Conservation (phyloP, 2,797 vertebrate genomes). For the Poeciliopsis turneri region DNA sequence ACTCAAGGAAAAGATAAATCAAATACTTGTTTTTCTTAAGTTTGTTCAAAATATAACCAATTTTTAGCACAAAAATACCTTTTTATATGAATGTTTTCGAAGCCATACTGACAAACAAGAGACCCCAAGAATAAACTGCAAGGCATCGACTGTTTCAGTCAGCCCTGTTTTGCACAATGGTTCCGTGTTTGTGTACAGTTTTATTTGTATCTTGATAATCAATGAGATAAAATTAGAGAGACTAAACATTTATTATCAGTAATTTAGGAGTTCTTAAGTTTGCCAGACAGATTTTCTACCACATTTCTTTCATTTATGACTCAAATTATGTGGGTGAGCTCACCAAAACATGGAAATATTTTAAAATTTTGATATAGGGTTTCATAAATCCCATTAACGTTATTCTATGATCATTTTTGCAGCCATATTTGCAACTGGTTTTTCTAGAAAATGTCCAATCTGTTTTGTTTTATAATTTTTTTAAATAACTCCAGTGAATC, state of each 20-base stretch:
- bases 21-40: slow-evolving; percentile 3
- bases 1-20: slow-evolving; percentile 14
- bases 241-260: not conserved
- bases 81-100: slow-evolving; percentile 35
- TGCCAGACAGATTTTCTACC: not conserved
- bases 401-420: not conserved
- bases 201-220: not conserved
- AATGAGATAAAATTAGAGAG: not conserved
- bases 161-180: slow-evolving; percentile 24
- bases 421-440: not conserved
- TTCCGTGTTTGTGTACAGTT: slow-evolving; percentile 5
- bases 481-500: not conserved
- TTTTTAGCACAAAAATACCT: slow-evolving; percentile 29
- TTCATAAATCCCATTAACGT: not conserved
- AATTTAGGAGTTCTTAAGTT: not conserved
- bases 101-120: slow-evolving; percentile 23
- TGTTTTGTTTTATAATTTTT: not conserved
- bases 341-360: not conserved
- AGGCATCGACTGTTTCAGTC: slow-evolving; percentile 31
- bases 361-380: not conserved
- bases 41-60: slow-evolving; percentile 28
- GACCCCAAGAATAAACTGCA: slow-evolving; percentile 61
- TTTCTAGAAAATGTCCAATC: not conserved
- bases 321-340: not conserved
- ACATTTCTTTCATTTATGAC: not conserved